Conservation (phyloP, 2,113 vertebrate genomes). For the Pangasianodon hypophthalmus region DNA sequence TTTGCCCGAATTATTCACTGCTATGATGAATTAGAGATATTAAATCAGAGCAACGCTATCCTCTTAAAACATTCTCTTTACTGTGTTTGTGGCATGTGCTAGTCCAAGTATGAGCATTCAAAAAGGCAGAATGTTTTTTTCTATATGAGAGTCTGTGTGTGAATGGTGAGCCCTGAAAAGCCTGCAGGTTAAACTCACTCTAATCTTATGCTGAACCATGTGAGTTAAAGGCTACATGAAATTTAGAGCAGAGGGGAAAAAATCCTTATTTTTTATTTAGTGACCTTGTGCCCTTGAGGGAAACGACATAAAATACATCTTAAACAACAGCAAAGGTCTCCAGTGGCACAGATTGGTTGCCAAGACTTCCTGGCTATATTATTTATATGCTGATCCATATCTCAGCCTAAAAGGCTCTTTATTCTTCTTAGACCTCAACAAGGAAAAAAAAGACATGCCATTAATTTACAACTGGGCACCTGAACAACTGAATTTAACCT, state of each 20-base stretch:
- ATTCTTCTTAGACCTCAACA: constrained; percentile 32
- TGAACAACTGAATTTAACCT: constrained; percentile 35
- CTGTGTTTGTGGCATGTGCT: neutral
- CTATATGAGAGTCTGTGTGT: neutral
- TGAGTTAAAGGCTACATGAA: neutral
- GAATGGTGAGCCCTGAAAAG: neutral
- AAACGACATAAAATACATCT: constrained; percentile 15
- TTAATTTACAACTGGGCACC: constrained; percentile 42
- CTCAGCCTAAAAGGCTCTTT: constrained; percentile 32
- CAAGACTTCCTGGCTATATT: constrained; percentile 31
- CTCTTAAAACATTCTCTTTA: constrained; percentile 25
- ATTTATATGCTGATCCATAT: constrained; percentile 44
- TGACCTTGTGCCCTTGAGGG: constrained; percentile 29
- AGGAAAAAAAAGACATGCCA: constrained; percentile 22
- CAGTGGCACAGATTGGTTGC: constrained; percentile 25
- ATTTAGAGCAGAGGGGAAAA: neutral
- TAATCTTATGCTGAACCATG: neutral
- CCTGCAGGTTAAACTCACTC: constrained; percentile 2
- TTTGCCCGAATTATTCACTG: constrained; percentile 40
- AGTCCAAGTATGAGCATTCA: neutral
- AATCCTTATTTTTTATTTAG: constrained; percentile 43
- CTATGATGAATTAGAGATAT: constrained; percentile 30
- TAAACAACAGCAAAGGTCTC: constrained; percentile 38
- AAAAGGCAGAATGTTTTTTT: neutral
- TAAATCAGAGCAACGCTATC: constrained; percentile 33